phyloP scores from a whole-genome alignment of 2,888 invertebrate species.

The Aelia acuminata region DNA sequence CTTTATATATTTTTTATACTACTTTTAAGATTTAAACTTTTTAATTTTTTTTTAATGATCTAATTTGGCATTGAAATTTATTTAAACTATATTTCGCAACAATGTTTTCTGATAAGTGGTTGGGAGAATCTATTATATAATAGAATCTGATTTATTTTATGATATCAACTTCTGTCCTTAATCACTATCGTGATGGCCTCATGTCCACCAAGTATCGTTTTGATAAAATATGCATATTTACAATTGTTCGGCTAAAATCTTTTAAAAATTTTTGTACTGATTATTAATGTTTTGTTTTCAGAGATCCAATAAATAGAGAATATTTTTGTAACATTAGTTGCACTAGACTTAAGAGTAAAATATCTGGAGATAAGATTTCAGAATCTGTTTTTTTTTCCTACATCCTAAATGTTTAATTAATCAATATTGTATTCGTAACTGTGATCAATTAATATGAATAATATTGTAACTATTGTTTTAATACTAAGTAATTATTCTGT shows the following conservation, averaged over 20 bases:
- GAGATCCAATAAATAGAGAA: background rate
- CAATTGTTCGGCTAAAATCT: background rate
- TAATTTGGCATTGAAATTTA: background rate
- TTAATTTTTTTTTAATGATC: background rate
- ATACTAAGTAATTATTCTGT: background rate
- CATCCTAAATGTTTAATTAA: background rate
- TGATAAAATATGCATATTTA: background rate
- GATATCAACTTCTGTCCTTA: background rate
- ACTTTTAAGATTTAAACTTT: too few species aligned
- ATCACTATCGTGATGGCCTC: background rate
- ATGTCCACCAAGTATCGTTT: background rate
- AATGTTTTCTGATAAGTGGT: background rate
- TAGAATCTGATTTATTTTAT: background rate
- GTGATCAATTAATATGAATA: background rate
- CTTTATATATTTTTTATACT: too few species aligned
- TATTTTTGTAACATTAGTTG: slow-evolving; percentile 4
- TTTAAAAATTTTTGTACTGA: background rate
- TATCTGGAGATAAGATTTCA: background rate
- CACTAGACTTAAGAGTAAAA: background rate
- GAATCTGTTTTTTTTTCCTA: background rate
- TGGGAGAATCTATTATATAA: background rate
- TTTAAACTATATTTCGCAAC: background rate
- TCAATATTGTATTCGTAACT: background rate
- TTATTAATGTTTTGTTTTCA: background rate
- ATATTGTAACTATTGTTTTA: background rate